Evolutionary conservation across 2,113 vertebrate species (phyloP).

Genomic region (Psephotus haematonotus): DNA sequence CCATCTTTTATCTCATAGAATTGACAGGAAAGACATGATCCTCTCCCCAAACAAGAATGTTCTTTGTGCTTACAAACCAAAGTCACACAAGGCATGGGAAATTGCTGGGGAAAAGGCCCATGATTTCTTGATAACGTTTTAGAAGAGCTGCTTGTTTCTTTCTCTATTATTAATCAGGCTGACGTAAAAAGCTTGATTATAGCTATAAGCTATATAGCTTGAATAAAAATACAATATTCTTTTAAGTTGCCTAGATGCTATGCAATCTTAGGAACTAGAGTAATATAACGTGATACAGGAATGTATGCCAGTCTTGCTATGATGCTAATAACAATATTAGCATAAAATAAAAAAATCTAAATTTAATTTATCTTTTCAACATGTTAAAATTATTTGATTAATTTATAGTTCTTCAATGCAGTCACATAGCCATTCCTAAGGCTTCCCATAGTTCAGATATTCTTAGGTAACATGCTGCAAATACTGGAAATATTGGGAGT

Average conservation of each 20-base stretch:
- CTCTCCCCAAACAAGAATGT: not conserved
- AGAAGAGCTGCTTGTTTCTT: not conserved
- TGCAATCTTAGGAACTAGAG: not conserved
- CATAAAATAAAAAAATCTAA: not conserved
- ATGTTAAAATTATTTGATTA: constrained; percentile 42
- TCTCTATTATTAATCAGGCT: not conserved
- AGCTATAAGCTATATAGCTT: not conserved
- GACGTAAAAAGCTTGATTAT: not conserved
- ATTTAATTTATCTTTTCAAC: not conserved
- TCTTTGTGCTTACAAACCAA: not conserved
- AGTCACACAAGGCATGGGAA: not conserved
- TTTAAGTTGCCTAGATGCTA: not conserved
- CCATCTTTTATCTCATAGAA: not conserved
- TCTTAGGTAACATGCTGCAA: constrained; percentile 32
- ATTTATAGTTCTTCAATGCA: constrained; percentile 30
- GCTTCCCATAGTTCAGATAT: not conserved
- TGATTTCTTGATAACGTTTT: not conserved
- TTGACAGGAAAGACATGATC: not conserved
- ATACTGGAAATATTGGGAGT: constrained; percentile 22
- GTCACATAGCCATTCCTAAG: constrained; percentile 15
- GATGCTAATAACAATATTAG: not conserved
- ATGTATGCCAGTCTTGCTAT: not conserved
- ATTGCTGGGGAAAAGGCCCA: not conserved
- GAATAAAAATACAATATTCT: not conserved
- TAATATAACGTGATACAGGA: not conserved